These are phyloP conservation scores for Acanthosepion pharaonis DNA, from an alignment of 2,888 invertebrate genomes.

Conservation along the genomic window DNA sequence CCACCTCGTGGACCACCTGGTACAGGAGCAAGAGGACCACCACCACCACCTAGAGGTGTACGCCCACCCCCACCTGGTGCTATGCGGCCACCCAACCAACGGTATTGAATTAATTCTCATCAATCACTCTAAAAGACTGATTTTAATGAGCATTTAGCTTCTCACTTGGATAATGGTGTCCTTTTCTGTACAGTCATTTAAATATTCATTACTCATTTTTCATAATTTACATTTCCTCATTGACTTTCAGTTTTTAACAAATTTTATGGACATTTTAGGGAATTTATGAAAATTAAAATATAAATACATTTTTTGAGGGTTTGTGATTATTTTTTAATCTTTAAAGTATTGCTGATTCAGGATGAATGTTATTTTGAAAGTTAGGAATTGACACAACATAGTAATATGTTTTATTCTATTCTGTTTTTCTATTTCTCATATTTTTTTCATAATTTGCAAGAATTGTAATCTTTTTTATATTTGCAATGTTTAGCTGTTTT, in stretches of 20 bases:
- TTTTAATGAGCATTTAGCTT: not conserved
- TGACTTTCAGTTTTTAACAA: not conserved
- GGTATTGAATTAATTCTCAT: not conserved
- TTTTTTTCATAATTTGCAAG: no score
- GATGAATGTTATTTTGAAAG: no score
- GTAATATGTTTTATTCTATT: no score
- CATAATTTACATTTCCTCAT: no score
- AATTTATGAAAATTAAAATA: constrained; percentile 5
- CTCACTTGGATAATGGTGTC: not conserved
- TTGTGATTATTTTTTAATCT: not conserved
- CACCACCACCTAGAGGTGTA: constrained; percentile 57
- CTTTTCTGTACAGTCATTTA: not conserved
- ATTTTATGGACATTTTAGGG: not conserved
- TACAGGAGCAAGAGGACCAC: constrained; percentile 55
- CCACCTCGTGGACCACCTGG: constrained; percentile 56
- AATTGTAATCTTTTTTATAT: no score
- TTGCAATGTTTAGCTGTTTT: no score
- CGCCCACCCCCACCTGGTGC: constrained; percentile 58
- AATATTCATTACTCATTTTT: not conserved
- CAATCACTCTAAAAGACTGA: not conserved
- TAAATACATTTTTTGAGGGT: not conserved
- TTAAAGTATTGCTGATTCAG: not conserved
- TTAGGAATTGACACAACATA: no score
- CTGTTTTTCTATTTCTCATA: no score
- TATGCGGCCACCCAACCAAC: constrained; percentile 50